Conservation (phyloP, 1,140 invertebrate genomes). For the Panagrolaimus sp. region DNA sequence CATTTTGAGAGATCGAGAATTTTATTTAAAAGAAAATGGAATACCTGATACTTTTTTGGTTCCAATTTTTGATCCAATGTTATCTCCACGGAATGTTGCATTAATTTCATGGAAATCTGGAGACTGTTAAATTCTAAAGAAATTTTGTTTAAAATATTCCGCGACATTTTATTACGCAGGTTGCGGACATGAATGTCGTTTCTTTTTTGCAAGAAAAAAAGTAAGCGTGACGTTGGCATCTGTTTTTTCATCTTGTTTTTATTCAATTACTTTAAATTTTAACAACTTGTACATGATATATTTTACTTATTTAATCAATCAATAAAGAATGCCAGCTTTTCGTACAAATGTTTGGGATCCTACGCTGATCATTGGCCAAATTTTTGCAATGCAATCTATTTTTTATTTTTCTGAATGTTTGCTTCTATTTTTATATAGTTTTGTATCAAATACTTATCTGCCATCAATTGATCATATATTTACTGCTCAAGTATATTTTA, state of each 20-base stretch:
- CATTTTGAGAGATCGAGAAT: constrained; percentile 34
- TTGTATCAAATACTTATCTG: constrained; percentile 25
- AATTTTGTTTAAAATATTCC: too few relatives aligned
- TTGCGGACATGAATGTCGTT: not conserved
- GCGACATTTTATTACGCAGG: too few relatives aligned
- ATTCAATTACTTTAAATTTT: too few relatives aligned
- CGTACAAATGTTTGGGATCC: constrained; percentile 64
- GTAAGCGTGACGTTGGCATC: not conserved
- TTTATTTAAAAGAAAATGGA: constrained; percentile 35
- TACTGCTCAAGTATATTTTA: constrained; percentile 18
- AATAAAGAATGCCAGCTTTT: constrained; percentile 32
- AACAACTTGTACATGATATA: not conserved
- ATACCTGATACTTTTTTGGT: constrained; percentile 9
- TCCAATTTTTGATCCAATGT: constrained; percentile 36
- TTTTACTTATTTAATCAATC: not conserved
- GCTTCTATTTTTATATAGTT: constrained; percentile 37
- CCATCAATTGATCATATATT: constrained; percentile 43
- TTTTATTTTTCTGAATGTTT: constrained; percentile 45
- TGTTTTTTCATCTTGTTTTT: too few relatives aligned
- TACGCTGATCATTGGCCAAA: constrained; percentile 91
- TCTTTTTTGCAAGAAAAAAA: not conserved
- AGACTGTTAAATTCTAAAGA: not conserved
- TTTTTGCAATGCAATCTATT: constrained; percentile 75
- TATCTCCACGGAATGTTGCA: constrained; percentile 45
- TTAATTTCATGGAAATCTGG: constrained; percentile 25